Conservation (phyloP, 2,888 invertebrate genomes). For the Leptinotarsa haldemani region DNA sequence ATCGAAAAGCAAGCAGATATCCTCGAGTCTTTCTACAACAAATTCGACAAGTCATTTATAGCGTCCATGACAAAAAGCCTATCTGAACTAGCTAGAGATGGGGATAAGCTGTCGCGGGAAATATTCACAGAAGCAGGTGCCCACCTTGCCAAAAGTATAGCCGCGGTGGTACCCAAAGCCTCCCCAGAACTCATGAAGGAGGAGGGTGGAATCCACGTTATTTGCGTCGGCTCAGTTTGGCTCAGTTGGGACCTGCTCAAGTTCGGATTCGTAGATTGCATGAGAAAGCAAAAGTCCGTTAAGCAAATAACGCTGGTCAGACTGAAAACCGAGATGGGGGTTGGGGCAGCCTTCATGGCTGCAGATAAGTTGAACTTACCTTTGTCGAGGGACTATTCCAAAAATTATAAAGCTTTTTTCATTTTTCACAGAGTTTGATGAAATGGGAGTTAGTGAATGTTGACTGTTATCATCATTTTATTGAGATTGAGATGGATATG, state of each 20-base stretch:
- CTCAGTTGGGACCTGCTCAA: conserved; percentile 87
- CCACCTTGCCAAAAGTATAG: conserved; percentile 74
- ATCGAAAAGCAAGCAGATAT: conserved; percentile 76
- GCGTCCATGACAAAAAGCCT: conserved; percentile 80
- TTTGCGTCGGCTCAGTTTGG: conserved; percentile 97
- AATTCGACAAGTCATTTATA: conserved; percentile 78
- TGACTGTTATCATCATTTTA: background rate
- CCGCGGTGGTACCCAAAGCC: conserved; percentile 74
- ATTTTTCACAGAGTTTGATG: conserved; percentile 32
- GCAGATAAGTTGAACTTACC: conserved; percentile 76
- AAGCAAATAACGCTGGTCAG: conserved; percentile 74
- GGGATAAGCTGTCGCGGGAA: conserved; percentile 78
- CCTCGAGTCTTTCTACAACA: conserved; percentile 79
- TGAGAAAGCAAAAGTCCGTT: conserved; percentile 67
- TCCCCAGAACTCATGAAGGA: conserved; percentile 69
- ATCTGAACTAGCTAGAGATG: conserved; percentile 75
- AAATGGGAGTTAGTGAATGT: conserved; percentile 19
- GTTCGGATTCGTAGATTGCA: conserved; percentile 74
- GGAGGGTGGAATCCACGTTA: conserved; percentile 73
- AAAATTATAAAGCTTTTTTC: conserved; percentile 76
- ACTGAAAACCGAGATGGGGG: conserved; percentile 80
- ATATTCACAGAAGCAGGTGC: conserved; percentile 79
- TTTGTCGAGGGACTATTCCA: conserved; percentile 77
- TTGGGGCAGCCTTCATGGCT: conserved; percentile 89
- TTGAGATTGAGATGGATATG: too few relatives aligned